Evolutionary conservation across 2,113 vertebrate genomes (phyloP).

Genomic region (Myiopsitta monachus): DNA sequence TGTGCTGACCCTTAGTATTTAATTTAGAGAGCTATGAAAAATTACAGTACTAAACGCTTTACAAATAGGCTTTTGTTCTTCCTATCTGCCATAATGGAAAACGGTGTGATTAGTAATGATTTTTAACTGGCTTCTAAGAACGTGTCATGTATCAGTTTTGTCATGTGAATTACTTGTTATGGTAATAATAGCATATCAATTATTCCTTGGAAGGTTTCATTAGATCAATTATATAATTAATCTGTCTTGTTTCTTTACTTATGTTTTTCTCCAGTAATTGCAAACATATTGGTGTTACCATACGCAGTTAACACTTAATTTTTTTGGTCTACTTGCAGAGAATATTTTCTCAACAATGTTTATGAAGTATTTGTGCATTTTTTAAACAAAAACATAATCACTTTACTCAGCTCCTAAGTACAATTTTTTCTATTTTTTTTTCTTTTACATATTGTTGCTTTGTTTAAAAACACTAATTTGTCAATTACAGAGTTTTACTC

Average conservation of each 20-base stretch:
- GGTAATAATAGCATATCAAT: slow-evolving; percentile 7
- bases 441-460: background rate
- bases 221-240: slow-evolving; percentile 49
- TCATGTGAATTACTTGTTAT: slow-evolving; percentile 22
- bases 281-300: background rate
- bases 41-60: slow-evolving; percentile 29
- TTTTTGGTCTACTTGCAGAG: background rate
- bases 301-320: background rate
- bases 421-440: background rate
- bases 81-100: slow-evolving; percentile 18
- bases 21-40: slow-evolving; percentile 19
- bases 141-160: slow-evolving; percentile 46
- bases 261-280: background rate
- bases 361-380: background rate
- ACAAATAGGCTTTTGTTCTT: slow-evolving; percentile 54
- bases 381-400: background rate
- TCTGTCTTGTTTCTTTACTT: slow-evolving; percentile 10
- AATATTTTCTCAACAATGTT: background rate
- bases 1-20: slow-evolving; percentile 9
- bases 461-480: background rate
- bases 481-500: background rate
- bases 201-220: slow-evolving; percentile 3
- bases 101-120: slow-evolving; percentile 17
- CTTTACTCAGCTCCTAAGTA: background rate
- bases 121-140: slow-evolving; percentile 42